phyloP scores from a whole-genome alignment of 2,888 invertebrate genomes.

The Electrophaes corylata region DNA sequence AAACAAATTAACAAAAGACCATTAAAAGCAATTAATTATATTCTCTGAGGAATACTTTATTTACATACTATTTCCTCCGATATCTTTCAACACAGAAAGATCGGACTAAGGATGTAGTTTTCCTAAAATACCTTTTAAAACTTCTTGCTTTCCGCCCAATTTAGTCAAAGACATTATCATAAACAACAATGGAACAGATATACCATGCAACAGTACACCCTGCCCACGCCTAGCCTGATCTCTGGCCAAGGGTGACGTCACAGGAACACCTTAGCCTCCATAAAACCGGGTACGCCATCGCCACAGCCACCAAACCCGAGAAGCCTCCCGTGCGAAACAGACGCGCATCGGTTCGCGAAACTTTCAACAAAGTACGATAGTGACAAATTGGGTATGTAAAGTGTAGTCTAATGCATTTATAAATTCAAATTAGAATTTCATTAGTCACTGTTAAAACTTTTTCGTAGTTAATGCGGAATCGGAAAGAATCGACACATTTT shows the following conservation, averaged over 20 bases:
- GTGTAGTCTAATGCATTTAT: neutral
- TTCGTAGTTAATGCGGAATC: neutral
- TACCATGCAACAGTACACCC: slow-evolving; percentile 56
- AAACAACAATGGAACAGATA: slow-evolving; percentile 39
- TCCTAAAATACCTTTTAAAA: neutral
- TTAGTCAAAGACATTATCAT: slow-evolving; percentile 9
- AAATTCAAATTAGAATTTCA: neutral
- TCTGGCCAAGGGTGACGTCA: slow-evolving; percentile 70
- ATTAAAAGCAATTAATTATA: too few relatives aligned
- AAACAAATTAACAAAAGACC: too few relatives aligned
- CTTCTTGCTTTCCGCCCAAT: slow-evolving; percentile 1
- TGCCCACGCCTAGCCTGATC: slow-evolving; percentile 62
- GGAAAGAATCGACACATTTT: neutral
- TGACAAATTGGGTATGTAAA: slow-evolving; percentile 31
- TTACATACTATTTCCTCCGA: too few relatives aligned
- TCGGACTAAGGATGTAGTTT: too few relatives aligned
- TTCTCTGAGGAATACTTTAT: too few relatives aligned
- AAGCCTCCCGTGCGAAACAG: slow-evolving; percentile 69
- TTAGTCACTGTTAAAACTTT: neutral
- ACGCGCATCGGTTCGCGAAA: slow-evolving; percentile 65
- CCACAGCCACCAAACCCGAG: slow-evolving; percentile 66
- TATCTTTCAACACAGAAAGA: too few relatives aligned
- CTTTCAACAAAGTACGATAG: slow-evolving; percentile 41
- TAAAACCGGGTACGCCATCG: slow-evolving; percentile 64
- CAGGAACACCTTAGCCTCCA: slow-evolving; percentile 48